Evolutionary conservation across 2,888 invertebrate genomes (phyloP).

Genomic region (Lutraria lutraria): DNA sequence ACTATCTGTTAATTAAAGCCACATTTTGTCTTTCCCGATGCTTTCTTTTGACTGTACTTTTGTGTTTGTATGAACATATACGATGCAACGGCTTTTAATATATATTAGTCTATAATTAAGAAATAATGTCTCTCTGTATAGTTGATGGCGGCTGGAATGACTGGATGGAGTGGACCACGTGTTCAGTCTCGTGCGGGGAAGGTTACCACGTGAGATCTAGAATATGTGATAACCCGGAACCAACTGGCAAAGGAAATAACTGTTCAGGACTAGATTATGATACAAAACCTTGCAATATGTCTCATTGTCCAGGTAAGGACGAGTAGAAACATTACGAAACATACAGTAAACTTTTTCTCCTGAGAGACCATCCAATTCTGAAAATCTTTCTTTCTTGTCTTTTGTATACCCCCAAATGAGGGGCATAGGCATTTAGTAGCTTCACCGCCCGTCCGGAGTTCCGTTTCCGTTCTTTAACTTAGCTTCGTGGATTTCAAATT

Average conservation of each 20-base stretch:
- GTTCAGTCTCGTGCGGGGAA: slow-evolving; percentile 51
- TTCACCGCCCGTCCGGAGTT: no score
- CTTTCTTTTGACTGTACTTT: no score
- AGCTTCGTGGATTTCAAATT: no score
- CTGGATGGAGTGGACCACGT: slow-evolving; percentile 55
- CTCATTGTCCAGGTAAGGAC: slow-evolving; percentile 41
- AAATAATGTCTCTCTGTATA: background rate
- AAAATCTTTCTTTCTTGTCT: background rate
- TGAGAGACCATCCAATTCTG: background rate
- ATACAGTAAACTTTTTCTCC: background rate
- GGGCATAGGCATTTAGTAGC: no score
- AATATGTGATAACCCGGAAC: slow-evolving; percentile 45
- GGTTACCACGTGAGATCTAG: slow-evolving; percentile 53
- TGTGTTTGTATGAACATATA: no score
- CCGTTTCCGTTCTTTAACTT: no score
- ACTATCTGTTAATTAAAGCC: no score
- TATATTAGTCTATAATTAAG: no score
- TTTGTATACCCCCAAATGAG: background rate
- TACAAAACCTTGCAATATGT: slow-evolving; percentile 35
- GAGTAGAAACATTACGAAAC: background rate
- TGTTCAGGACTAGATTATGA: slow-evolving; percentile 52
- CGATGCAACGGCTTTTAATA: no score
- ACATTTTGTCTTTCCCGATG: no score
- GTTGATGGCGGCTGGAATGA: slow-evolving; percentile 53
- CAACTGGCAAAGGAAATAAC: slow-evolving; percentile 20